Conservation (phyloP, 2,113 vertebrate species). For the Psephotus haematonotus region DNA sequence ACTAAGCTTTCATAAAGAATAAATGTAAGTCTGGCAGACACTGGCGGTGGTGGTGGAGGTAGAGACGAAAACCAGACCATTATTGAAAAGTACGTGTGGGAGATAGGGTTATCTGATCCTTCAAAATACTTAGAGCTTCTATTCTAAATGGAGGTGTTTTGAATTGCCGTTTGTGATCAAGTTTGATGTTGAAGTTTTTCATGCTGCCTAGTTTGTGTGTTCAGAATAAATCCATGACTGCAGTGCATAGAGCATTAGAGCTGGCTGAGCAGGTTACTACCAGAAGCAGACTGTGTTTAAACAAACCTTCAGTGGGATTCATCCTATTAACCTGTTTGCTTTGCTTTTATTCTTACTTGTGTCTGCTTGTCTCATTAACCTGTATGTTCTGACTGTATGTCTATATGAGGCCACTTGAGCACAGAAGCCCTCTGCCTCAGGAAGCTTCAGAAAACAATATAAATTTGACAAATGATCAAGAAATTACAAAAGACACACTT, state of each 20-base stretch:
- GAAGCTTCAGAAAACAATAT: neutral
- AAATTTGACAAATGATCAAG: neutral
- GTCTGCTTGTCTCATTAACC: neutral
- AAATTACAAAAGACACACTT: neutral
- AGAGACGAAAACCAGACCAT: neutral
- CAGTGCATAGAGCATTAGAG: fast-evolving
- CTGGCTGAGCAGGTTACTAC: neutral
- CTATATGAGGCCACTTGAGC: neutral
- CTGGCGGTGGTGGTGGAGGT: neutral
- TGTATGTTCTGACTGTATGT: neutral
- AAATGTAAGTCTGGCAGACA: neutral
- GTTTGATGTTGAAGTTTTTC: neutral
- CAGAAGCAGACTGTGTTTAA: neutral
- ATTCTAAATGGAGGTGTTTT: too few species aligned
- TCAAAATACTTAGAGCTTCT: neutral
- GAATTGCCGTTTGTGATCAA: neutral
- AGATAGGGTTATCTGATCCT: neutral
- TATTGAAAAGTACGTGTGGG: neutral
- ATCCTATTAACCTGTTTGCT: neutral
- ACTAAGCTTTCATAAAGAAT: neutral
- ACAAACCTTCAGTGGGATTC: neutral
- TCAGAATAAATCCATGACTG: neutral
- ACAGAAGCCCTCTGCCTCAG: neutral
- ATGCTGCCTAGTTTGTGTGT: neutral
- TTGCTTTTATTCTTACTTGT: neutral